Evolutionary conservation across 2,797 vertebrate genomes (phyloP), one percentile per base, ranked within the genome.

Genomic region (Peromyscus aztecus): DNA sequence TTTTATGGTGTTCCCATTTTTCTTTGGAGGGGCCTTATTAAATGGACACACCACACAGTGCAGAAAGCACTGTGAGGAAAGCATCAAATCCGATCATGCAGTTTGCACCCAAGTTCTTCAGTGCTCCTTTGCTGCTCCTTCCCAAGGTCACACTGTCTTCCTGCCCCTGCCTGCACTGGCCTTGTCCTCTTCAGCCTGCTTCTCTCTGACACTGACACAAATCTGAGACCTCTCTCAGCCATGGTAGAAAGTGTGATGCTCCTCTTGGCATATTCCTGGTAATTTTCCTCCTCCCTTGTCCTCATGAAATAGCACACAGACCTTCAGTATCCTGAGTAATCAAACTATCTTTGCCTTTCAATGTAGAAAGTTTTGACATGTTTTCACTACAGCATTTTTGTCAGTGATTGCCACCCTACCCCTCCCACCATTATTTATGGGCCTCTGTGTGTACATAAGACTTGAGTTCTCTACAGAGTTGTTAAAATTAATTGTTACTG

Each of bases 111-210:
- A 93, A 75, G 49, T 85, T 10, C 12, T 83, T 55, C 14, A 6
- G 27, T 57, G 67, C n/a, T 85, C 91, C 37, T 27, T 63, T 37
- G 17, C 11, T 55, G 57, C 14, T 49, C 49, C 24, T 27, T 67
- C 23, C n/a, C 4, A 37, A 29, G 34, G 17, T 12, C 27, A 27
- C 0, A 2, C 2, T 37, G n/a, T 0, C 10, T 34, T 92, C 21
- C 19, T 71, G 34, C 9, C 1, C 0, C 13, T 55, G 43, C 17
- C 2, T 6, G 8, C 31, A 0, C 8, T 40, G 11, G 6, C 23
- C n/a, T 46, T 4, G 9, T 11, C 24, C 11, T 6, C 17, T 29
- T 59, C 21, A 31, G 23, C 13, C 8, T 12, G 0, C 10, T 40
- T 71, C 6, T 69, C 67, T 17, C 67, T 77, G 40, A 84, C 3